Percentiles rank a stretch among this genome's conserved stretches.
These are phyloP conservation scores for Morpho helenor DNA, from an alignment of 2,888 invertebrate species.

Conservation along the genomic window DNA sequence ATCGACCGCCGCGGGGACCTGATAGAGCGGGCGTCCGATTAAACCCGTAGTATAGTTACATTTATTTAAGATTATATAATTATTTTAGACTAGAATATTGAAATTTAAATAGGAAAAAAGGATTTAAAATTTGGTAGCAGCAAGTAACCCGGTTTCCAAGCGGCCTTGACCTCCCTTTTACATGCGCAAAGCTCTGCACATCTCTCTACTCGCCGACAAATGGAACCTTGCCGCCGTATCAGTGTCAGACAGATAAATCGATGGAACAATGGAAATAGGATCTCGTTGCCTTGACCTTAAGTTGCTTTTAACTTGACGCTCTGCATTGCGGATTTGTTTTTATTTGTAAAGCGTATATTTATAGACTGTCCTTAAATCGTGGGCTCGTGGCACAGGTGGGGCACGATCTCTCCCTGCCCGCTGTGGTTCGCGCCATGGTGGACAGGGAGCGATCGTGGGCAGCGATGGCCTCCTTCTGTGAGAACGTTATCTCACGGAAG, in stretches of 20 bases:
- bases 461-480: too few relatives aligned
- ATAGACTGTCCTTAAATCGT: neutral
- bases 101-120: too few relatives aligned
- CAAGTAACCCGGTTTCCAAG: slow-evolving; percentile 18
- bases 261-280: slow-evolving; percentile 4
- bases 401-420: too few relatives aligned
- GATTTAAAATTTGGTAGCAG: neutral
- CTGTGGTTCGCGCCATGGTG: too few relatives aligned
- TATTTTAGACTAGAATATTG: too few relatives aligned
- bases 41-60: too few relatives aligned
- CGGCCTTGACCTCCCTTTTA: slow-evolving; percentile 33
- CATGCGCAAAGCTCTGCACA: slow-evolving; percentile 22
- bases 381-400: too few relatives aligned
- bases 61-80: too few relatives aligned
- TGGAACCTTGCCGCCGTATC: slow-evolving; percentile 23
- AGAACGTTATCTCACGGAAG: too few relatives aligned
- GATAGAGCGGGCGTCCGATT: too few relatives aligned
- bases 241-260: slow-evolving; percentile 13
- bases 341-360: slow-evolving; percentile 3
- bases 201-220: slow-evolving; percentile 19
- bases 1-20: too few relatives aligned
- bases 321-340: slow-evolving; percentile 5
- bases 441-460: too few relatives aligned
- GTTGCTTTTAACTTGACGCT: slow-evolving; percentile 5
- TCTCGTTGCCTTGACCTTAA: neutral